Evolutionary conservation across 2,113 vertebrate genomes (phyloP), one percentile per base, ranked within the genome.

Genomic region (Neogobius melanostomus): DNA sequence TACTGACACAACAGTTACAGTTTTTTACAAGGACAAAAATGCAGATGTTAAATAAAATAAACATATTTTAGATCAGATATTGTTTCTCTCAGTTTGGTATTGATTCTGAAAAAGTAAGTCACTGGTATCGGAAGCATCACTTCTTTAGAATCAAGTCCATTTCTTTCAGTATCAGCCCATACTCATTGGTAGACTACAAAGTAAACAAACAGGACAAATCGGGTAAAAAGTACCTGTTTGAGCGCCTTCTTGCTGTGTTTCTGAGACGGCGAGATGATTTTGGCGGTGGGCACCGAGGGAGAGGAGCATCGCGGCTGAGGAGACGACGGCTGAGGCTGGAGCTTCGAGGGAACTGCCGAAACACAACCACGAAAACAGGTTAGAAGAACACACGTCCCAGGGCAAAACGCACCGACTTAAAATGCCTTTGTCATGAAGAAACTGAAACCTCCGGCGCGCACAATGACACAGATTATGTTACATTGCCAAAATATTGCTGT

Each of bases 211-310:
- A 57, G n/a, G 49, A 43, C 46, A 10, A 51, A 36, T 36, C 3
- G 28, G 28, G 28, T 36, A 4, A 36, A 36, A 50, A 48, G 71
- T 90, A 99, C 97, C 96, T 99, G 97, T 74, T 98, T 99, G 60
- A 99, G 88, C 3, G 97, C 97, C 85, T 98, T 99, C 91, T 98
- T 99, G 95, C 95, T 96, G 93, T 97, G 97, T 90, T 99, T 98
- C 95, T 99, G 98, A 2, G 98, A 98, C 9, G 95, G 95, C 63
- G 98, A 99, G 90, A 99, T 96, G 89, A 94, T 92, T 91, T 99
- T 99, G 84, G 88, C 88, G 74, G 92, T 77, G 50, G 95, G 87
- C 68, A 98, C 91, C 72, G 96, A 95, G 6, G 97, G 96, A 7
- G 97, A 97, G 0, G 95, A 94, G 79, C 95, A 98, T 76, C 94